phyloP scores from a whole-genome alignment of 2,113 vertebrate genomes.

The Sardina pilchardus region DNA sequence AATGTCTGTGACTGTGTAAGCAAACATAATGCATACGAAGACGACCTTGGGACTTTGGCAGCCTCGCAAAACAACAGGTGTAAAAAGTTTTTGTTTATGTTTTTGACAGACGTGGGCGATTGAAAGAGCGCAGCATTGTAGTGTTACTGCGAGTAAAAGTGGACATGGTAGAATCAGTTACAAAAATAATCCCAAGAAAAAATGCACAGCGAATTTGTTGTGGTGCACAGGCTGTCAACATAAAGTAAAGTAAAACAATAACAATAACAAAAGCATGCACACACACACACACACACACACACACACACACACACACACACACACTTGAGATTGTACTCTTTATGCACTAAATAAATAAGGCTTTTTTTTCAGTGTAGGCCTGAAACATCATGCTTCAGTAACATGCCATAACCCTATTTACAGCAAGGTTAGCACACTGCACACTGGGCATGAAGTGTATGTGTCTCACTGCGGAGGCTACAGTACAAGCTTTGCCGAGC shows the following conservation, averaged over 20 bases:
- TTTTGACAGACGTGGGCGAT: neutral
- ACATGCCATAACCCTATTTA: neutral
- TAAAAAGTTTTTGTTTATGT: neutral
- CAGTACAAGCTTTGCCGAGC: neutral
- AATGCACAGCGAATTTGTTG: neutral
- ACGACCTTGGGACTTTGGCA: constrained; percentile 35
- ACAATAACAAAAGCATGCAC: neutral
- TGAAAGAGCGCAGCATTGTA: neutral
- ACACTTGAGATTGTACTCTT: neutral
- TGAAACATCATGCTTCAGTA: neutral
- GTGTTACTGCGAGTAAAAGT: neutral
- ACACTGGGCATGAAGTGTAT: neutral
- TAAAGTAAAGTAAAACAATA: neutral
- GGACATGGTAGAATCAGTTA: neutral
- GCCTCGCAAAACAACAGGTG: constrained; percentile 6
- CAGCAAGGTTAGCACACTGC: neutral
- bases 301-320: neutral
- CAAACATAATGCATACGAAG: constrained; percentile 41
- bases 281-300: constrained; percentile 4
- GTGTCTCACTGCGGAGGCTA: neutral
- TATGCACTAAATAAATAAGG: neutral
- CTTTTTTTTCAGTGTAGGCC: neutral
- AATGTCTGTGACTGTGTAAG: constrained; percentile 8
- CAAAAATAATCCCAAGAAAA: neutral
- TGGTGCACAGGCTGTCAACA: neutral